Evolutionary conservation across 2,888 invertebrate genomes (phyloP).

Genomic region (Stegana nigrithorax): DNA sequence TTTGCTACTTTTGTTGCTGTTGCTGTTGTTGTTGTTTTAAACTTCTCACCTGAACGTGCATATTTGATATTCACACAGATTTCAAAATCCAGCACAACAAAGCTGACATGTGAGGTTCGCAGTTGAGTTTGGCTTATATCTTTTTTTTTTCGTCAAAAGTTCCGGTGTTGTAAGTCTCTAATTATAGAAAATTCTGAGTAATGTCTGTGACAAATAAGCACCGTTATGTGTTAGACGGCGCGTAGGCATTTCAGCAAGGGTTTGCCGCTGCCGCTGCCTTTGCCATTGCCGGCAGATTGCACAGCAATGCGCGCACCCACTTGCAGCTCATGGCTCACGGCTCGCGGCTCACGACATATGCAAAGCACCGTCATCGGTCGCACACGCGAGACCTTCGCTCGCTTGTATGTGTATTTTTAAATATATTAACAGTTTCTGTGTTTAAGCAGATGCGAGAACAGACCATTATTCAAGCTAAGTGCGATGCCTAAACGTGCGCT

Average conservation of each 20-base stretch:
- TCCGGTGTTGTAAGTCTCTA: not conserved
- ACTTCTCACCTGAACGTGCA: not conserved
- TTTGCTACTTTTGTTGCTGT: no score
- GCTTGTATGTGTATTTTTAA: not conserved
- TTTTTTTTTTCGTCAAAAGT: not conserved
- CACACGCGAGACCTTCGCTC: not conserved
- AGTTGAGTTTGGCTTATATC: no score
- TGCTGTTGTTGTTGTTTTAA: no score
- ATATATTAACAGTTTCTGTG: no score
- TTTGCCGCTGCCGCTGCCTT: no score
- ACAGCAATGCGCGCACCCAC: not conserved
- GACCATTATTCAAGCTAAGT: no score
- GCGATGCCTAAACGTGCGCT: no score
- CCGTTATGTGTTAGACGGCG: no score
- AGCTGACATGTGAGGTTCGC: no score
- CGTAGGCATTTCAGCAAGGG: no score
- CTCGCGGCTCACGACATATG: not conserved
- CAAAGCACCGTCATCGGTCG: not conserved
- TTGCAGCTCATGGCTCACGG: conserved; percentile 1
- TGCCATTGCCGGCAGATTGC: not conserved
- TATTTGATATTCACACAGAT: not conserved
- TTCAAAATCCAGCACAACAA: not conserved
- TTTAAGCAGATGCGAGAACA: no score
- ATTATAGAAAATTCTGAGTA: not conserved
- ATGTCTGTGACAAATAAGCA: no score